Conservation (phyloP, 1,140 invertebrate species). For the Philopotamus ludificatus region DNA sequence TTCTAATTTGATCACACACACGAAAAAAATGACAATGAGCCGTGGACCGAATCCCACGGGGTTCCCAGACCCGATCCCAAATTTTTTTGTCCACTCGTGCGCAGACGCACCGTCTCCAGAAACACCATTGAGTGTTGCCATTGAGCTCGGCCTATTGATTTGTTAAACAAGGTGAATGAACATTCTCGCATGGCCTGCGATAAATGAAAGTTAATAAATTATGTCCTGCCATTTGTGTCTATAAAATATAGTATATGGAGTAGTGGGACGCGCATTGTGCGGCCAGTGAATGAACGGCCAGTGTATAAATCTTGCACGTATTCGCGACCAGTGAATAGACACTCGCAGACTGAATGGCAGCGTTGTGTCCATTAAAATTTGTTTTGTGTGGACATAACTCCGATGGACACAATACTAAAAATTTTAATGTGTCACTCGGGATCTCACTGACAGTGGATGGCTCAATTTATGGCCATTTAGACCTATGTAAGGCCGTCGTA, state of each 20-base stretch:
- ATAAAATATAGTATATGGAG: not conserved
- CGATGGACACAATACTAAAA: not conserved
- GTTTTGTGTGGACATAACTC: constrained; percentile 40
- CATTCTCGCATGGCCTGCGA: not conserved
- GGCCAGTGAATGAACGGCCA: constrained; percentile 5
- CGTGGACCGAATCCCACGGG: too few species aligned
- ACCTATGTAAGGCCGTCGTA: too few species aligned
- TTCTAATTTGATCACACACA: too few species aligned
- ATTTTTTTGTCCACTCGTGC: too few species aligned
- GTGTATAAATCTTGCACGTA: constrained; percentile 14
- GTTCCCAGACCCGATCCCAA: too few species aligned
- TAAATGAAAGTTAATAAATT: constrained; percentile 39
- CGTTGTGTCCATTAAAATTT: constrained; percentile 36
- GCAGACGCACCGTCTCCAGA: too few species aligned
- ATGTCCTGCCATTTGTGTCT: constrained; percentile 2
- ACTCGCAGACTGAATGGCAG: not conserved
- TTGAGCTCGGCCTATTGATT: constrained; percentile 28
- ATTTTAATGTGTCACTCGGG: constrained; percentile 6
- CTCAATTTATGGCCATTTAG: too few species aligned
- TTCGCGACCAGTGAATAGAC: constrained; percentile 1
- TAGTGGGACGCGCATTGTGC: not conserved
- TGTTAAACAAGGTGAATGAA: constrained; percentile 36
- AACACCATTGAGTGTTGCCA: too few species aligned
- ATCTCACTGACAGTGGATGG: too few species aligned
- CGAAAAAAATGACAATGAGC: too few species aligned